Percentiles rank a stretch among this genome's conserved stretches.
These are phyloP conservation scores for Orthosia gothica DNA, from an alignment of 2,888 invertebrate species.

Conservation along the genomic window DNA sequence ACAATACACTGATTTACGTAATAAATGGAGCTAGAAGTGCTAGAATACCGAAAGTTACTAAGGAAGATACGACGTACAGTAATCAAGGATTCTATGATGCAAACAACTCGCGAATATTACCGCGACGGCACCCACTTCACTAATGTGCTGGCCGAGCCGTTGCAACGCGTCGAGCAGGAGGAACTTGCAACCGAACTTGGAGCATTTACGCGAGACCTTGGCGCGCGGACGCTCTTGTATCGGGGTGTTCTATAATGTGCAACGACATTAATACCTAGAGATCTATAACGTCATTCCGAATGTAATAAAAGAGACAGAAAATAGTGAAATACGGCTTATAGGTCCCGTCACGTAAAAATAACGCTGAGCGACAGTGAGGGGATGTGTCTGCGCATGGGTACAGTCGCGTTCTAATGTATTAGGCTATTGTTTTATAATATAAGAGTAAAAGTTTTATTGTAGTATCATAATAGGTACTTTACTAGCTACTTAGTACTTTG, in stretches of 20 bases:
- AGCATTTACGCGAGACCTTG: slow-evolving; percentile 96
- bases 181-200: slow-evolving; percentile 94
- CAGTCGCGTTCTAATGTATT: no score
- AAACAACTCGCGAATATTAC: slow-evolving; percentile 70
- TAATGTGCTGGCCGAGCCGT: slow-evolving; percentile 84
- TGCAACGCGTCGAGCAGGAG: slow-evolving; percentile 85
- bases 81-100: slow-evolving; percentile 18
- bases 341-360: no score
- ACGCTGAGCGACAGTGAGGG: no score
- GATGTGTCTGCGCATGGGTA: no score
- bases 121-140: slow-evolving; percentile 80
- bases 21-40: slow-evolving; percentile 35
- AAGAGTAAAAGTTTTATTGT: no score
- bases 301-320: no score
- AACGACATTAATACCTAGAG: slow-evolving; percentile 32
- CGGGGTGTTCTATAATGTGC: slow-evolving; percentile 79
- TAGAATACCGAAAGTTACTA: slow-evolving; percentile 39
- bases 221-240: slow-evolving; percentile 96
- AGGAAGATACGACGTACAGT: slow-evolving; percentile 19
- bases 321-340: no score
- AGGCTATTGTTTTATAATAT: no score
- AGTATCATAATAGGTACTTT: no score
- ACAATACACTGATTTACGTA: slow-evolving; percentile 20
- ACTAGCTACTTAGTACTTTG: no score
- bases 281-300: neutral